Percentiles rank a stretch among this genome's conserved stretches.
These are phyloP conservation scores for Anolis apletophallus DNA, from an alignment of 2,797 vertebrate genomes.

Conservation along the genomic window DNA sequence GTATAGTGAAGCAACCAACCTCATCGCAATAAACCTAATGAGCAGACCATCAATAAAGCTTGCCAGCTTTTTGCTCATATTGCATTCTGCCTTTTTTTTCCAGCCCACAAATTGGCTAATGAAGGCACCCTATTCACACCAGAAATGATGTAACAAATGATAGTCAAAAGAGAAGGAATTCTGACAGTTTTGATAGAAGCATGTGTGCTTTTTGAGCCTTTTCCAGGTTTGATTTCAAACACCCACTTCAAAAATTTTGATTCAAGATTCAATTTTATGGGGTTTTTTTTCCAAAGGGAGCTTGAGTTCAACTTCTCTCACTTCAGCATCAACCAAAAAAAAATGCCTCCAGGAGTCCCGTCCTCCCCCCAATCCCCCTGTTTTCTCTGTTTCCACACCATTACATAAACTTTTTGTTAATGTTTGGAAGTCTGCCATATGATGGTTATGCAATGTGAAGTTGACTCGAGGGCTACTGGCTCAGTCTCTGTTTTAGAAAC, in stretches of 20 bases:
- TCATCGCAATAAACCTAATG: background rate
- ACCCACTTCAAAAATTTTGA: background rate
- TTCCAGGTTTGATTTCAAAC: background rate
- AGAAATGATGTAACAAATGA: background rate
- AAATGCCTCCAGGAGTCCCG: background rate
- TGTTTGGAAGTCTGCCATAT: conserved; percentile 19
- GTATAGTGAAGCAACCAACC: background rate
- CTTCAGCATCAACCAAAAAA: background rate
- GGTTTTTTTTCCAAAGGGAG: background rate
- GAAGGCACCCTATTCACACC: background rate
- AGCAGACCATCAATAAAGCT: background rate
- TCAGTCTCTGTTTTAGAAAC: background rate
- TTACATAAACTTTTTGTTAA: conserved; percentile 36
- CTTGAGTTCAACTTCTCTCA: background rate
- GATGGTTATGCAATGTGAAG: conserved; percentile 27
- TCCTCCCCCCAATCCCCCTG: accelerated
- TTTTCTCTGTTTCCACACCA: background rate
- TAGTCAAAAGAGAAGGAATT: background rate
- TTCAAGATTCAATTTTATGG: background rate
- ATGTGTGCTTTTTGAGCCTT: background rate
- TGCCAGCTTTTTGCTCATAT: background rate
- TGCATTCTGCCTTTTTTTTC: background rate
- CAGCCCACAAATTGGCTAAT: background rate
- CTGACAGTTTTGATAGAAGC: background rate
- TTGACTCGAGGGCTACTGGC: conserved; percentile 9